A percentile compares a stretch with the other conserved stretches of the same genome.
Conservation (phyloP, 2,113 vertebrate genomes). For the Brachyhypopomus occidentalis region DNA sequence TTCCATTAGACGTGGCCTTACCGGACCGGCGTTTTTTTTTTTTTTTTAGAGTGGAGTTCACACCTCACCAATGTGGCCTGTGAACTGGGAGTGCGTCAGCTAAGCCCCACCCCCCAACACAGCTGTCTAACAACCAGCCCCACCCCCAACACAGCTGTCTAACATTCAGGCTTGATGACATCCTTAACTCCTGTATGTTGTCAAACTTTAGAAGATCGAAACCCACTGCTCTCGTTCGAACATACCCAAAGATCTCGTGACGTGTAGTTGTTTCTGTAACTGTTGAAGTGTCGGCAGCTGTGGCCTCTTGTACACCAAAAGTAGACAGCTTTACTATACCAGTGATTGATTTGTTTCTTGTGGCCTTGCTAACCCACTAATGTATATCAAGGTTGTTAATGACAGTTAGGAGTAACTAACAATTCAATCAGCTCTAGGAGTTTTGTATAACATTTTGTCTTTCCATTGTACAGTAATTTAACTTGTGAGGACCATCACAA, state of each 20-base stretch:
- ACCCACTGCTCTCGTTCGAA: slow-evolving; percentile 26
- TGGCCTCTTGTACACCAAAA: slow-evolving; percentile 50
- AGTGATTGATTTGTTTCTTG: slow-evolving; percentile 41
- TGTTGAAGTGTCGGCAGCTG: slow-evolving; percentile 23
- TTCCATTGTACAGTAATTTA: slow-evolving; percentile 53
- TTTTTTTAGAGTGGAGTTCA: slow-evolving; percentile 50
- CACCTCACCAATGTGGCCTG: slow-evolving; percentile 43
- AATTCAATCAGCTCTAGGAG: slow-evolving; percentile 49
- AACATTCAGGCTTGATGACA: slow-evolving; percentile 18
- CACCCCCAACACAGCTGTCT: slow-evolving; percentile 17
- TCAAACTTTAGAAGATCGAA: slow-evolving; percentile 28
- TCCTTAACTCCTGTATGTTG: slow-evolving; percentile 20
- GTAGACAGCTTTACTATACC: slow-evolving; percentile 51
- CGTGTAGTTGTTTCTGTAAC: slow-evolving; percentile 21
- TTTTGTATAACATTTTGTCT: slow-evolving; percentile 35
- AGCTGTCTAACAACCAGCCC: slow-evolving; percentile 32
- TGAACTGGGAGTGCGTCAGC: slow-evolving; percentile 22
- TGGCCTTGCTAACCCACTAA: slow-evolving; percentile 56
- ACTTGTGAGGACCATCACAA: slow-evolving; percentile 27
- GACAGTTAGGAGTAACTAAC: slow-evolving; percentile 46
- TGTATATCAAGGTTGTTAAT: slow-evolving; percentile 42
- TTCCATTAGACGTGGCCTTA: slow-evolving; percentile 80
- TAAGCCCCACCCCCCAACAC: background rate
- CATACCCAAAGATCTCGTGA: slow-evolving; percentile 53
- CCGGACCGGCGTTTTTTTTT: slow-evolving; percentile 64